A percentile compares a stretch with the other conserved stretches of the same genome.
phyloP scores from a whole-genome alignment of 2,888 invertebrate species.

The Piscicola geometra region DNA sequence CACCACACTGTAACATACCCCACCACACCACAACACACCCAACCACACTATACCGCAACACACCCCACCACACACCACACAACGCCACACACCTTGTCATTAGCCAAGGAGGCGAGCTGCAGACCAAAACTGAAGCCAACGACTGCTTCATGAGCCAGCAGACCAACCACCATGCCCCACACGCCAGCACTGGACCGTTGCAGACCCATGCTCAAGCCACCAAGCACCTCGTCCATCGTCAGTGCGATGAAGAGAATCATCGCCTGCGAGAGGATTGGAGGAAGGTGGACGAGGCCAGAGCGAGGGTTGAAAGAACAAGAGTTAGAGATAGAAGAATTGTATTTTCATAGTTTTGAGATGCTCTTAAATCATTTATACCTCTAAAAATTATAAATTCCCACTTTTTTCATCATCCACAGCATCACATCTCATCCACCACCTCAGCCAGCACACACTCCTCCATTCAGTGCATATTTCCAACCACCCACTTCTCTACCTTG shows the following conservation, averaged over 20 bases:
- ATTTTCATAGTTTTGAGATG: too few relatives aligned
- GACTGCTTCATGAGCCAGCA: constrained; percentile 61
- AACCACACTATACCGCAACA: too few relatives aligned
- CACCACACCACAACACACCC: too few relatives aligned
- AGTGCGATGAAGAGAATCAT: constrained; percentile 60
- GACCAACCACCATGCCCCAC: constrained; percentile 59
- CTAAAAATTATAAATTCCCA: too few relatives aligned
- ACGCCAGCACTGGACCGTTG: constrained; percentile 52
- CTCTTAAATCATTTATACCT: too few relatives aligned
- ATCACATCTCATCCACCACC: too few relatives aligned
- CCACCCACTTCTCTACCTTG: neutral
- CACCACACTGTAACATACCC: too few relatives aligned
- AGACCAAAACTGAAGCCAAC: constrained; percentile 62
- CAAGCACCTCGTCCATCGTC: constrained; percentile 52
- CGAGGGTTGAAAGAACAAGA: too few relatives aligned
- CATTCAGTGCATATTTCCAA: neutral
- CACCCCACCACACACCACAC: too few relatives aligned
- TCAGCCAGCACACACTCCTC: neutral
- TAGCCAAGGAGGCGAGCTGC: constrained; percentile 53
- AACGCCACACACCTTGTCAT: neutral
- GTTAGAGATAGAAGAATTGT: too few relatives aligned
- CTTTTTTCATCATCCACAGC: too few relatives aligned
- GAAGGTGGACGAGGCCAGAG: too few relatives aligned
- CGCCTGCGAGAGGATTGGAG: neutral
- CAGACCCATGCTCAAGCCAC: constrained; percentile 52